Base-by-base conservation (phyloP, 2,888 invertebrate genomes). In the Pharmacophagus antenor region DNA sequence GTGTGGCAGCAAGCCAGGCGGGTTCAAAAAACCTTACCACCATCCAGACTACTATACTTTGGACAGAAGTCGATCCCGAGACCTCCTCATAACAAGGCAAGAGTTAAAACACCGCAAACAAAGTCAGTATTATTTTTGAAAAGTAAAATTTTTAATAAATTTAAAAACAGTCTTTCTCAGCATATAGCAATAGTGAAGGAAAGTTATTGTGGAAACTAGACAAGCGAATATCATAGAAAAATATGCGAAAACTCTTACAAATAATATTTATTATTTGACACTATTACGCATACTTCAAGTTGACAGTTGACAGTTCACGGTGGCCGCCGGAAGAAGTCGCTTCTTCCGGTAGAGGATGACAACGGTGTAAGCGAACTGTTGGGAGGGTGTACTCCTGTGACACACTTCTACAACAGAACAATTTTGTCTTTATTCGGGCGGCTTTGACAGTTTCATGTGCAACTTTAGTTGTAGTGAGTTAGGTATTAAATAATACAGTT, bases 381-480 rank as follows among this genome's bases (percentile, higher is more conserved):
- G n/a, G n/a, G n/a, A n/a, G n/a, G 15, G 37, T 46, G 50, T 31
- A 54, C 31, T 54, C 25, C 10, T n/a, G 58, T 48, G 46, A 56
- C 52, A 52, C 22, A 61, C 51, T 61, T 56, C 51, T 22, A 25
- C 57, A 23, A 50, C 48, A 48, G 58, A 57, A 63, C 63, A 63
- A 64, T 63, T 62, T 57, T 27, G 23, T 55, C 44, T 46, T 53
- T 44, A 46, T 41, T 57, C 37, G 54, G 62, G 55, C 62, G 61
- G 31, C 51, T 65, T 62, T 63, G 65, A 64, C 64, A 63, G 44
- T 61, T 61, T 25, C 52, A 53, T 61, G 56, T 10, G 42, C 59
- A 25, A 62, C 61, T 44, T 63, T 41, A 49, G 58, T 46, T 47
- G 44, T 49, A 41, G 49, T 56, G 60, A 62, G 62, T 52, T 53